These are phyloP conservation scores for Okapia johnstoni DNA, from an alignment of 2,113 vertebrate species.

Conservation along the genomic window DNA sequence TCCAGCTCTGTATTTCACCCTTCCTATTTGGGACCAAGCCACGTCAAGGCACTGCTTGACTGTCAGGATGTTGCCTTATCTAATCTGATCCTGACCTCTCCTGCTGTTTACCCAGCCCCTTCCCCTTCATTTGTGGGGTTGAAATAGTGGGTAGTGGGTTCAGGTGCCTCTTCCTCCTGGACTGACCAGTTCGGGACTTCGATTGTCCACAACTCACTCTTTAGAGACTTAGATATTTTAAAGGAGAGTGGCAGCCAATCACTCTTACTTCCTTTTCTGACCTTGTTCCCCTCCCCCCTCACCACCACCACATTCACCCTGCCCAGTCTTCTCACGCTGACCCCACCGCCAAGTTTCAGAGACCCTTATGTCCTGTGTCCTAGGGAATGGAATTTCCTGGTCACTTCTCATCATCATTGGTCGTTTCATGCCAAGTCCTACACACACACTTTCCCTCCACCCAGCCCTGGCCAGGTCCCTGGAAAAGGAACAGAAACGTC, in stretches of 20 bases:
- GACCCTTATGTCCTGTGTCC: constrained; percentile 46
- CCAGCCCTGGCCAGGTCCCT: constrained; percentile 59
- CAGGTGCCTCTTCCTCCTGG: background rate
- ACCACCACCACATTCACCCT: background rate
- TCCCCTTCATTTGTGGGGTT: background rate
- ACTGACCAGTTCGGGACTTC: background rate
- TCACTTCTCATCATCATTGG: constrained; percentile 48
- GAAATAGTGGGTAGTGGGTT: background rate
- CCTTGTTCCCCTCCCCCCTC: background rate
- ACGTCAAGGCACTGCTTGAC: background rate
- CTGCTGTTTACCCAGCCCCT: background rate
- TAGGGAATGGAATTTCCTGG: constrained; percentile 70
- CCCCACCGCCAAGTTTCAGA: constrained; percentile 55
- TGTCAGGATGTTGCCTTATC: background rate
- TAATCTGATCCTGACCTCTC: background rate
- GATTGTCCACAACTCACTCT: background rate
- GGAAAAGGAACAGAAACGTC: constrained; percentile 65
- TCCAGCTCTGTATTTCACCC: background rate
- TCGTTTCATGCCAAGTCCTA: constrained; percentile 54
- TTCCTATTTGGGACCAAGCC: background rate
- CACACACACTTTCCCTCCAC: constrained; percentile 57
- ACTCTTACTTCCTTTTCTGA: constrained; percentile 50
- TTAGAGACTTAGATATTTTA: background rate
- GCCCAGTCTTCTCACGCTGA: background rate
- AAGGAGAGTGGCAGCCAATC: background rate